These are phyloP conservation scores for Brachionus paranguensis DNA, from an alignment of 1,140 invertebrate species.

Conservation along the genomic window DNA sequence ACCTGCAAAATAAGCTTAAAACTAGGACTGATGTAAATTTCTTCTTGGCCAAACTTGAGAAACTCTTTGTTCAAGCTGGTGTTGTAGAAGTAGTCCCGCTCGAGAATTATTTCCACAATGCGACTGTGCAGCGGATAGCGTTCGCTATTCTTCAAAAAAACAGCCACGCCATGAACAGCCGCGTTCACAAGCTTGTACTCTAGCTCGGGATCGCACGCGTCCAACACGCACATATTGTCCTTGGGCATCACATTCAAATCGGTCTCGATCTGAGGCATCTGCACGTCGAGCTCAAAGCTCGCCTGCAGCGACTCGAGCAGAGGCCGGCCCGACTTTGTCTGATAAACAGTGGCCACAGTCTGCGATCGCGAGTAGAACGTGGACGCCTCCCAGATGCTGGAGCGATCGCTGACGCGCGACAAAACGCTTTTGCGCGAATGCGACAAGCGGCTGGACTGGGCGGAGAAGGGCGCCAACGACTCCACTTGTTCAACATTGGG, in stretches of 20 bases:
- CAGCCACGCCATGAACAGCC: slow-evolving; percentile 47
- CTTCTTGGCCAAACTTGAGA: slow-evolving; percentile 8
- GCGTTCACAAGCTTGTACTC: slow-evolving; percentile 50
- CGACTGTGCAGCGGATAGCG: not conserved
- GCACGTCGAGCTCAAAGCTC: not conserved
- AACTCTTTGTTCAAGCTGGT: not conserved
- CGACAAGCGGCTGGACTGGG: not conserved
- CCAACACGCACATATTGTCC: slow-evolving; percentile 50
- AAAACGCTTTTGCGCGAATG: not conserved
- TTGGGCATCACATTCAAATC: slow-evolving; percentile 42
- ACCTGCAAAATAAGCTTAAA: slow-evolving; percentile 32
- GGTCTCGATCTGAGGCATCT: not conserved
- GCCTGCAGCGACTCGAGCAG: slow-evolving; percentile 16
- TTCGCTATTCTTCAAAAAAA: slow-evolving; percentile 15
- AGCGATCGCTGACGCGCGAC: not conserved
- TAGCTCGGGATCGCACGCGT: slow-evolving; percentile 47
- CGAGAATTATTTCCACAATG: not conserved
- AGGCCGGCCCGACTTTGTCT: not conserved
- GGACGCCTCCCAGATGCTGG: slow-evolving; percentile 30
- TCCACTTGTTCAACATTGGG: not conserved
- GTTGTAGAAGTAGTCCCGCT: slow-evolving; percentile 12
- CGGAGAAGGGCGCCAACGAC: not conserved
- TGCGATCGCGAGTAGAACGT: slow-evolving; percentile 30
- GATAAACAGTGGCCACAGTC: slow-evolving; percentile 4
- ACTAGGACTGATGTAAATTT: not conserved